Base-by-base conservation (phyloP, 2,888 invertebrate genomes). In the Leucoma salicis region DNA sequence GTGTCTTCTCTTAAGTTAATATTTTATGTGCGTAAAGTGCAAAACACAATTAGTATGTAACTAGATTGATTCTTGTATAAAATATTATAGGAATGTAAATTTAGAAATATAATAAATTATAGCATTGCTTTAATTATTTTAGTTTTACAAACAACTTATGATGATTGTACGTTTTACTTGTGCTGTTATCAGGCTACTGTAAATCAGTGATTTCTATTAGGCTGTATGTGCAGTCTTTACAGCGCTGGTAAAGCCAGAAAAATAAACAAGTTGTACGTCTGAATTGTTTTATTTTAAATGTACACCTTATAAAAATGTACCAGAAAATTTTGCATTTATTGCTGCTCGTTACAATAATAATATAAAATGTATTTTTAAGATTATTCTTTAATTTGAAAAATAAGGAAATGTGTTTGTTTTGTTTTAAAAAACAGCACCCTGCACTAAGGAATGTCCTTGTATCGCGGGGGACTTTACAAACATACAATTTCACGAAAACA, bases 251-350 rank as follows among this genome's bases (percentile, higher is more conserved):
- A 49, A 15, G 41, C 42, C 58, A 47, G 46, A 27, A 38, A 57
- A n/a, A 49, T 47, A 57, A 57, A 57, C 38, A 21, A 47, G 42
- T 49, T 57, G 43, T 54, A 50, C 36, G 45, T 36, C 46, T 24
- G 16, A 27, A 16, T 12, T 31, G 15, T 31, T 33, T 31, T 31
- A 31, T 42, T 46, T 36, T 29, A 8, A 12, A 13, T n/a, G n/a
- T n/a, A n/a, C n/a, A n/a, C n/a, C n/a, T n/a, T n/a, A n/a, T n/a
- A n/a, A n/a, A n/a, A n/a, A n/a, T n/a, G n/a, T n/a, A n/a, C n/a
- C n/a, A n/a, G n/a, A n/a, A n/a, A n/a, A n/a, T n/a, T n/a, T n/a
- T n/a, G n/a, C n/a, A n/a, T n/a, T n/a, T n/a, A n/a, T n/a, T n/a
- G n/a, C n/a, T n/a, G n/a, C n/a, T n/a, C n/a, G n/a, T n/a, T n/a